Conservation (phyloP, 1,140 invertebrate genomes). For the Hypsibius dujardini region DNA sequence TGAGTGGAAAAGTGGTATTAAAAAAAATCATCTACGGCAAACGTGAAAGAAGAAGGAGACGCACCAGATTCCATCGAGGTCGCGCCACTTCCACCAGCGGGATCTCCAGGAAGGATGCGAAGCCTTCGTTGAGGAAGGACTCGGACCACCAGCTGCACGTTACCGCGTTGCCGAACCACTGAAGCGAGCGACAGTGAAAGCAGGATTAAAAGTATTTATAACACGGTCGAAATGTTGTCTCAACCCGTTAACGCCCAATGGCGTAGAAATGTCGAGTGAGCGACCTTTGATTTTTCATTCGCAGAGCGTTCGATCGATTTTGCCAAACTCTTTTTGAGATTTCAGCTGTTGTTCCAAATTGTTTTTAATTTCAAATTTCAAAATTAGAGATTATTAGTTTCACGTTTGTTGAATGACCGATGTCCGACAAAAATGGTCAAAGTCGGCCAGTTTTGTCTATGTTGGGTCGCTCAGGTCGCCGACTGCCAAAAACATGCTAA, state of each 20-base stretch:
- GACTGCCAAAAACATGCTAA: too few species aligned
- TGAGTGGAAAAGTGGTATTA: not conserved
- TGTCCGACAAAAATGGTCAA: too few species aligned
- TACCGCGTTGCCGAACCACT: constrained; percentile 29
- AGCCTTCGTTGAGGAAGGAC: constrained; percentile 38
- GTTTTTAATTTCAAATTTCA: not conserved
- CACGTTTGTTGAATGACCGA: too few species aligned
- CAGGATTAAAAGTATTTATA: constrained; percentile 18
- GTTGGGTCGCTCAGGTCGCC: too few species aligned
- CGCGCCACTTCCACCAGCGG: not conserved
- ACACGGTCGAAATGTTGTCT: too few species aligned
- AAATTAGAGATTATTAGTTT: too few species aligned
- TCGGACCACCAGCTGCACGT: constrained; percentile 37
- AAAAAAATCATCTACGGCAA: not conserved
- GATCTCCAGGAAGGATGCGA: constrained; percentile 33
- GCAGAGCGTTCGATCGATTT: not conserved
- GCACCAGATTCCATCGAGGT: not conserved
- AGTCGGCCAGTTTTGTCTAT: too few species aligned
- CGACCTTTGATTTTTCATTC: not conserved
- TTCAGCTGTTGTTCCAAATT: not conserved
- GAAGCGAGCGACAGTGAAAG: not conserved
- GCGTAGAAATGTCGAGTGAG: not conserved
- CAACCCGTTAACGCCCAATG: too few species aligned
- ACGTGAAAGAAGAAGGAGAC: not conserved
- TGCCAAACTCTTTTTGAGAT: not conserved